phyloP scores from a whole-genome alignment of 1,140 invertebrate genomes.

The Lethrus apterus region DNA sequence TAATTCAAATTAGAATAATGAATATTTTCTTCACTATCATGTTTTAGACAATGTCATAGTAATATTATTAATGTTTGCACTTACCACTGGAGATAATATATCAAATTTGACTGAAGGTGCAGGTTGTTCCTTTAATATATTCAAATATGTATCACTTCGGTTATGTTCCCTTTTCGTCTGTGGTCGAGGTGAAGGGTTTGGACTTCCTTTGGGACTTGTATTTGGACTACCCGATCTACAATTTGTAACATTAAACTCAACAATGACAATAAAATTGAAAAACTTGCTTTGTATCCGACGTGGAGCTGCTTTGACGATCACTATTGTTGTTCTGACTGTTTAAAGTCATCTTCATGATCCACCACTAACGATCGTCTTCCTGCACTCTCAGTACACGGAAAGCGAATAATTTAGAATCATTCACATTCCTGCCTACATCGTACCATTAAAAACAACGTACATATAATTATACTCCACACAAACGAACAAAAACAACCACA shows the following conservation, averaged over 20 bases:
- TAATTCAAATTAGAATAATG: too few species aligned
- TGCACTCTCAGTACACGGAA: too few species aligned
- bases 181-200: constrained; percentile 36
- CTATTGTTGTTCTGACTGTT: constrained; percentile 4
- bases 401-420: too few species aligned
- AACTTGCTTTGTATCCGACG: constrained; percentile 23
- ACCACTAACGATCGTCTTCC: background rate
- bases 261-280: background rate
- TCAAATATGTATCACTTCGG: constrained; percentile 26
- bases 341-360: constrained; percentile 14
- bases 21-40: constrained; percentile 30
- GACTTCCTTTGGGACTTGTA: constrained; percentile 36
- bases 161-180: constrained; percentile 32
- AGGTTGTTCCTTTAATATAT: constrained; percentile 1
- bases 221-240: constrained; percentile 33
- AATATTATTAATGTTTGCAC: too few species aligned
- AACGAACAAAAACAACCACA: too few species aligned
- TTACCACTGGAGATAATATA: background rate
- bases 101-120: constrained; percentile 4
- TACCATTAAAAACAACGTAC: too few species aligned
- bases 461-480: too few species aligned
- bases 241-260: background rate
- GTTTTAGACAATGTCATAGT: too few species aligned
- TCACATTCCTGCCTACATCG: too few species aligned
- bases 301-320: constrained; percentile 11